Evolutionary conservation across 2,888 invertebrate genomes (phyloP), one percentile per base, ranked within the genome.

Genomic region (Colletes collaris): DNA sequence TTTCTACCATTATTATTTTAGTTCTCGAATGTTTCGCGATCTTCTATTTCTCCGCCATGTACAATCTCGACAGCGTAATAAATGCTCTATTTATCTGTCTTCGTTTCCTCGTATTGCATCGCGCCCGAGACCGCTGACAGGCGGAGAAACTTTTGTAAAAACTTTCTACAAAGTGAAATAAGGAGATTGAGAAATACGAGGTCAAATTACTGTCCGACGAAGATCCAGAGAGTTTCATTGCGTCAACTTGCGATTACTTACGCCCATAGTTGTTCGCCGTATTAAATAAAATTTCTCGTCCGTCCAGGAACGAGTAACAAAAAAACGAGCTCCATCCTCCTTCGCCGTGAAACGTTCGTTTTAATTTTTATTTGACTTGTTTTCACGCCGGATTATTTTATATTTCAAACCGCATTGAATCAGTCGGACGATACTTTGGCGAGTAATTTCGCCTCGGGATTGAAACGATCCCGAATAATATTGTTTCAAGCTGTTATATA

Each of bases 131-230:
- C 58, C 60, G 8, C 44, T 40, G 40, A 65, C 49, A 66, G 63
- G 40, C 63, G 68, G 76, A n/a, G 79, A 81, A 80, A 81, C 16
- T 81, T 81, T 71, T 40, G 5, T 35, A n/a, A 44, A 44, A 76
- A 72, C 40, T 75, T 76, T 52, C 60, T 16, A 49, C 64, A 58
- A 53, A 74, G 66, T 68, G 81, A 81, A 81, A 81, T 65, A 76
- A 63, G 70, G 67, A 64, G 76, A 81, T 81, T 68, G 76, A 71
- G 75, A 81, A 81, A 71, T 81, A 81, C 65, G 81, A 76, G 81
- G 76, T 76, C 35, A 64, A 81, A 81, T 81, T 76, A 81, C 71
- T 58, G 59, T 16, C 35, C 10, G n/a, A 27, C 13, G 59, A 19
- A 60, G 55, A 53, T 52, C 52, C 52, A 13, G 27, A 62, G 64